A percentile compares a stretch with the other conserved stretches of the same genome.
phyloP scores from a whole-genome alignment of 1,140 invertebrate species.

The Diabrotica virgifera region DNA sequence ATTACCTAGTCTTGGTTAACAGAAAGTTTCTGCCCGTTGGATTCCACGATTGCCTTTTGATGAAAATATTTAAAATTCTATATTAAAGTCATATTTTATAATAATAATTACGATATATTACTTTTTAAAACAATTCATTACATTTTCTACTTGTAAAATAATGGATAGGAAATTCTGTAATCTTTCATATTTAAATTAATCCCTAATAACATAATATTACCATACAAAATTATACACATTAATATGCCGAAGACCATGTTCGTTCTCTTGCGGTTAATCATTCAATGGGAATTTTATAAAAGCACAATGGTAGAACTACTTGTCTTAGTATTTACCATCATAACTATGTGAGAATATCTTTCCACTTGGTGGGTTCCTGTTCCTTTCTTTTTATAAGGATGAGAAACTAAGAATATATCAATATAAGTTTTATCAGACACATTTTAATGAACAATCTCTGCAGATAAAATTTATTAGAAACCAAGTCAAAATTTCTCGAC shows the following conservation, averaged over 20 bases:
- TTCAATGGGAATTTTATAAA: slow-evolving; percentile 3
- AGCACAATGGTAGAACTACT: not conserved
- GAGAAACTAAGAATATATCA: no score
- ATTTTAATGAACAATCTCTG: no score
- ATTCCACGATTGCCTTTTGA: no score
- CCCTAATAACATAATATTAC: not conserved
- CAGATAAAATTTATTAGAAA: no score
- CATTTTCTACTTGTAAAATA: not conserved
- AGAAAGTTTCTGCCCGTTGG: no score
- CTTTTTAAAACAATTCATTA: not conserved
- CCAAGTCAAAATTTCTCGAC: no score
- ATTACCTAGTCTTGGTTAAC: no score
- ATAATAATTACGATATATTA: not conserved
- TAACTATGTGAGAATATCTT: not conserved
- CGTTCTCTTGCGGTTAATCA: not conserved
- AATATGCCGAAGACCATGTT: not conserved
- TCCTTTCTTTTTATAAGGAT: no score
- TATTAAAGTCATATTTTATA: not conserved
- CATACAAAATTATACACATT: slow-evolving; percentile 3
- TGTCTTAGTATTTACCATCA: not conserved
- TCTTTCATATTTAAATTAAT: not conserved
- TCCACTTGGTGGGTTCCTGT: not conserved
- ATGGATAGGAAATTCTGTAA: not conserved
- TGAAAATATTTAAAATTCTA: no score
- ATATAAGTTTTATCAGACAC: no score